These are phyloP conservation scores for Branchipolynoe longqiensis DNA, from an alignment of 2,888 invertebrate species.

Conservation along the genomic window DNA sequence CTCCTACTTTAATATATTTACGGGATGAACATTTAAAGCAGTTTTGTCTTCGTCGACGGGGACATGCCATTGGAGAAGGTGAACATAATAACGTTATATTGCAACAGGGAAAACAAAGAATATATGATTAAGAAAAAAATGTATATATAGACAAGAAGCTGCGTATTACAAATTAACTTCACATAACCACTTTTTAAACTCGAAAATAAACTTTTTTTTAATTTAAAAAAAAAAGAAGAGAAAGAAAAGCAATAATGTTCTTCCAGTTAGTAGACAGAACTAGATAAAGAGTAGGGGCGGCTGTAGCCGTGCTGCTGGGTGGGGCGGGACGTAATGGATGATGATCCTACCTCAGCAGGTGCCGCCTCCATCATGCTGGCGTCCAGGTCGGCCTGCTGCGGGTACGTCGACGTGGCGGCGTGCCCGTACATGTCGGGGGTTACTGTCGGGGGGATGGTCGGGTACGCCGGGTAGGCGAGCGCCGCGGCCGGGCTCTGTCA, in stretches of 20 bases:
- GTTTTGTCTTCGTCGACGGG: slow-evolving; percentile 1
- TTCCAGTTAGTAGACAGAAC: too few species aligned
- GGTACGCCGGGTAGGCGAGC: slow-evolving; percentile 41
- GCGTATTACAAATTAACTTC: too few species aligned
- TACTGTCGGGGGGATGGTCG: slow-evolving; percentile 32
- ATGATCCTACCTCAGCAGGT: slow-evolving; percentile 53
- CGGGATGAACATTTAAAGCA: slow-evolving; percentile 29
- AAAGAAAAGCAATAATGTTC: too few species aligned
- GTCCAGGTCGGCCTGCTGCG: not conserved
- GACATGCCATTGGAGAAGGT: slow-evolving; percentile 16
- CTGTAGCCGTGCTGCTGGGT: too few species aligned
- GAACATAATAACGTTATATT: not conserved
- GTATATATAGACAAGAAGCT: not conserved
- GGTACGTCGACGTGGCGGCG: slow-evolving; percentile 23
- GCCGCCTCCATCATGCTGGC: slow-evolving; percentile 55
- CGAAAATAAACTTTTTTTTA: too few species aligned
- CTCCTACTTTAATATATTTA: slow-evolving; percentile 47
- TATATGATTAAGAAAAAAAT: not conserved
- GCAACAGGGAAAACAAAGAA: slow-evolving; percentile 15
- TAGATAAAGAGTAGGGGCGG: too few species aligned
- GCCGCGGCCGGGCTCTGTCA: slow-evolving; percentile 33
- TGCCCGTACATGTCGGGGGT: slow-evolving; percentile 40
- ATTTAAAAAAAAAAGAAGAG: too few species aligned
- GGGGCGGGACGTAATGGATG: not conserved
- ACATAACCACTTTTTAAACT: too few species aligned